Evolutionary conservation across 2,797 vertebrate species (phyloP).

Genomic region (Sebastes hubbsi): DNA sequence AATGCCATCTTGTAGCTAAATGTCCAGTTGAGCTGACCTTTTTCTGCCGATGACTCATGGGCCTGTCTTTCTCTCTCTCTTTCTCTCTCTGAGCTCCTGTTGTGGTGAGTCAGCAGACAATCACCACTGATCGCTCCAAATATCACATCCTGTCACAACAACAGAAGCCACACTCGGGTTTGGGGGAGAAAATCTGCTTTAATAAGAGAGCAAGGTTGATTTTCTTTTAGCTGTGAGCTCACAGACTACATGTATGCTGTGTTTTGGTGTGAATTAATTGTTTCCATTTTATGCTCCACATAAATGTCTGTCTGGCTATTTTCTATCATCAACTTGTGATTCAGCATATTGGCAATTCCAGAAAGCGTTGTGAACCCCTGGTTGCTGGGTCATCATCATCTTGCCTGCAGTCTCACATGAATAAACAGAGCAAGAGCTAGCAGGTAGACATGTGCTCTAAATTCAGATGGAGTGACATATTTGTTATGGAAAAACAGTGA

Average conservation of each 20-base stretch:
- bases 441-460: background rate
- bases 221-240: background rate
- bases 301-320: background rate
- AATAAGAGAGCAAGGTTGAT: background rate
- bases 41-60: constrained; percentile 62
- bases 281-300: background rate
- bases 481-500: background rate
- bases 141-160: constrained; percentile 54
- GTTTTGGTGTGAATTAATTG: background rate
- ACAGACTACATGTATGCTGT: background rate
- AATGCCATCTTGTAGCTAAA: constrained; percentile 25
- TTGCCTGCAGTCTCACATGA: background rate
- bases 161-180: constrained; percentile 14
- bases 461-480: background rate
- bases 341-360: background rate
- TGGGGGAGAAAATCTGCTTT: background rate
- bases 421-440: background rate
- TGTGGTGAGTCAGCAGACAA: constrained; percentile 67
- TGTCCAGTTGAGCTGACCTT: constrained; percentile 62
- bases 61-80: constrained; percentile 21
- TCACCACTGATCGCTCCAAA: constrained; percentile 55
- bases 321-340: background rate
- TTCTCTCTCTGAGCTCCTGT: constrained; percentile 37
- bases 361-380: background rate
- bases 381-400: background rate